Evolutionary conservation across 2,888 invertebrate species (phyloP).

Genomic region (Scaptomyza polygonia): DNA sequence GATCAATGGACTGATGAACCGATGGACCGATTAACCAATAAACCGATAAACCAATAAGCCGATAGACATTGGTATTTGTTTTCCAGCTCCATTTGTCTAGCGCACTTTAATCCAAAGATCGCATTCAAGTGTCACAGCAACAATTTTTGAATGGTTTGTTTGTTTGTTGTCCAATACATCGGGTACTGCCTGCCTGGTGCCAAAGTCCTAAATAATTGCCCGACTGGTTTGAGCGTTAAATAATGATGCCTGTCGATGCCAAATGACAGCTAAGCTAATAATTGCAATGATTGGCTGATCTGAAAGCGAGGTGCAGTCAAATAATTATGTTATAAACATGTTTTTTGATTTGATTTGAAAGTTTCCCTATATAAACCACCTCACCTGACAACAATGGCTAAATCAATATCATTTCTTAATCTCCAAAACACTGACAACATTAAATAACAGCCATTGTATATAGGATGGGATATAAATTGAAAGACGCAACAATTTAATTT

Average conservation of each 20-base stretch:
- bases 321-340: too few species aligned
- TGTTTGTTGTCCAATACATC: slow-evolving; percentile 10
- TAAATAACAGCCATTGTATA: slow-evolving; percentile 31
- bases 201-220: slow-evolving; percentile 59
- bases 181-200: slow-evolving; percentile 49
- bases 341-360: too few species aligned
- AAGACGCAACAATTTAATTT: slow-evolving; percentile 57
- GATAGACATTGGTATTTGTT: slow-evolving; percentile 10
- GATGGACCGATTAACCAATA: background rate
- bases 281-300: slow-evolving; percentile 45
- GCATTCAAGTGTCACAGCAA: background rate
- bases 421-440: slow-evolving; percentile 18
- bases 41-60: background rate
- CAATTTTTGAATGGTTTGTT: background rate
- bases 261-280: slow-evolving; percentile 61
- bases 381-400: background rate
- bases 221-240: slow-evolving; percentile 59
- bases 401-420: slow-evolving; percentile 11
- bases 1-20: too few species aligned
- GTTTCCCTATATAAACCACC: background rate
- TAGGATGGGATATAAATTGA: slow-evolving; percentile 44
- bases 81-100: background rate
- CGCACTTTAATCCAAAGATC: background rate
- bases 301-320: slow-evolving; percentile 16
- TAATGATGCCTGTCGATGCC: slow-evolving; percentile 66